Conservation (phyloP, 2,888 invertebrate species). For the Leptinotarsa peninsularis region DNA sequence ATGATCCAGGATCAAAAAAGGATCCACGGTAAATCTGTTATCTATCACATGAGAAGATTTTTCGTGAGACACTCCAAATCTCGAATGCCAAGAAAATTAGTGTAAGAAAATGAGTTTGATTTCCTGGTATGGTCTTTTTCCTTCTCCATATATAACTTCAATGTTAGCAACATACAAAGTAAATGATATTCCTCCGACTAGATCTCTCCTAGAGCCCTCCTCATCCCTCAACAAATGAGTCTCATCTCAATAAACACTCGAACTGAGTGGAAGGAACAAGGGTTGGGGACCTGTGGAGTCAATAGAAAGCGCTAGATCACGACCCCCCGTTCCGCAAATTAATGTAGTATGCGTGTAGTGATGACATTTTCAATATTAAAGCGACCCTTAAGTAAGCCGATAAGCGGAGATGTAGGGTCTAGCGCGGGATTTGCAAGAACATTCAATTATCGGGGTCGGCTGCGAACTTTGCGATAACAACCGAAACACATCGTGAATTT, state of each 20-base stretch:
- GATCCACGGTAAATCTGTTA: too few species aligned
- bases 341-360: constrained; percentile 59
- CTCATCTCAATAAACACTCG: constrained; percentile 27
- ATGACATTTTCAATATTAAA: constrained; percentile 61
- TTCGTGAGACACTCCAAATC: too few species aligned
- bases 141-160: too few species aligned
- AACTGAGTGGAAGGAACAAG: constrained; percentile 2
- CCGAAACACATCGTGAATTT: constrained; percentile 62
- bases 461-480: constrained; percentile 60
- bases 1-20: too few species aligned
- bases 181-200: neutral
- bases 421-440: constrained; percentile 56
- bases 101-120: too few species aligned
- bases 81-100: too few species aligned
- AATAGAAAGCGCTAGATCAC: constrained; percentile 28
- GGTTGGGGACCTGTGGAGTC: constrained; percentile 29
- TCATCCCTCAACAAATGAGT: constrained; percentile 19
- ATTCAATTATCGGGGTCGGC: constrained; percentile 59
- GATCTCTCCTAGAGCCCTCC: neutral
- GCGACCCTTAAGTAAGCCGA: constrained; percentile 58
- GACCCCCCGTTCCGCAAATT: constrained; percentile 49
- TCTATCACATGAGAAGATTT: too few species aligned
- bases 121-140: too few species aligned
- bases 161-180: neutral
- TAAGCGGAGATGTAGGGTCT: constrained; percentile 55